These are phyloP conservation scores for Pemphredon lugubris DNA, from an alignment of 2,888 invertebrate species.

Conservation along the genomic window DNA sequence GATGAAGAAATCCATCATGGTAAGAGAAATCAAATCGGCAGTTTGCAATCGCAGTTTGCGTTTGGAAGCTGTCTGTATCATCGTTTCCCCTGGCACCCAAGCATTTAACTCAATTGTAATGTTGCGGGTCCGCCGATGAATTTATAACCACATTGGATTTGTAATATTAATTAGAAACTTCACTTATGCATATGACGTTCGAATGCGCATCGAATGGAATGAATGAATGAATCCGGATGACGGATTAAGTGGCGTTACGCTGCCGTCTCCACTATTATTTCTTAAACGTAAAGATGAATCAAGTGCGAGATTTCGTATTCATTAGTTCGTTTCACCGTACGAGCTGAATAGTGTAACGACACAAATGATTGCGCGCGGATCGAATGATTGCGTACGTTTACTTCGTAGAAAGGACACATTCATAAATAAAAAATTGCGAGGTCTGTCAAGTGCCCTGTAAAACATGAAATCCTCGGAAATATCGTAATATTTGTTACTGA, in stretches of 20 bases:
- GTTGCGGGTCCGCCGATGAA: slow-evolving; percentile 18
- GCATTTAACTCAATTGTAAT: slow-evolving; percentile 6
- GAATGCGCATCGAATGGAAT: slow-evolving; percentile 15
- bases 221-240: slow-evolving; percentile 10
- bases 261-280: slow-evolving; percentile 14
- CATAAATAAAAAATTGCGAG: slow-evolving; percentile 64
- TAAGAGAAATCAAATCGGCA: slow-evolving; percentile 47
- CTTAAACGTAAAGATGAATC: slow-evolving; percentile 15
- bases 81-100: slow-evolving; percentile 1
- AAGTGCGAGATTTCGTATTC: slow-evolving; percentile 8
- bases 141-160: slow-evolving; percentile 19
- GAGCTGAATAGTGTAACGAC: slow-evolving; percentile 35
- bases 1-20: slow-evolving; percentile 27
- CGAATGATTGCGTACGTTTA: background rate
- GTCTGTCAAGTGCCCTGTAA: slow-evolving; percentile 57
- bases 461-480: slow-evolving; percentile 50
- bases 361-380: slow-evolving; percentile 10
- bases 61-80: slow-evolving; percentile 19
- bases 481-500: slow-evolving; percentile 46
- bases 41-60: slow-evolving; percentile 37
- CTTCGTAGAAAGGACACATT: slow-evolving; percentile 34
- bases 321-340: background rate
- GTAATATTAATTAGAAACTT: slow-evolving; percentile 14
- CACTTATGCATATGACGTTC: slow-evolving; percentile 18
- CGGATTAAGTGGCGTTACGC: slow-evolving; percentile 19